phyloP scores from a whole-genome alignment of 2,888 invertebrate species.

The Notocelia uddmanniana region DNA sequence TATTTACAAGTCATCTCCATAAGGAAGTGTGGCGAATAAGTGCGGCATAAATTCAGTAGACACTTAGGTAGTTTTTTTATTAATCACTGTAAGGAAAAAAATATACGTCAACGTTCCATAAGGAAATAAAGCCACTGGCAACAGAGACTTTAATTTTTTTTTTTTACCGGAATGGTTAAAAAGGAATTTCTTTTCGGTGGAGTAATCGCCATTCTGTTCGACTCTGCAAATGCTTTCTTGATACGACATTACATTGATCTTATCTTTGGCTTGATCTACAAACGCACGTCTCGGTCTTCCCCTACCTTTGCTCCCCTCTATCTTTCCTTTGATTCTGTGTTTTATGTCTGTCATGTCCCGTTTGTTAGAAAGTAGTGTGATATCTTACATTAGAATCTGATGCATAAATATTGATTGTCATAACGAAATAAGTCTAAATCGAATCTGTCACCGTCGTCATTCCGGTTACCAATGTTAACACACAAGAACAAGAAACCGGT shows the following conservation, averaged over 20 bases:
- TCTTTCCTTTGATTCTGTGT: too few relatives aligned
- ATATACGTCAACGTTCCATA: background rate
- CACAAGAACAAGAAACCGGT: conserved; percentile 51
- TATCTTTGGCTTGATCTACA: too few relatives aligned
- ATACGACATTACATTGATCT: too few relatives aligned
- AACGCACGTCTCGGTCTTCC: too few relatives aligned
- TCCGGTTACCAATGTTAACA: conserved; percentile 50
- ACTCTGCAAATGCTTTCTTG: too few relatives aligned
- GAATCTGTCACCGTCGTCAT: conserved; percentile 44
- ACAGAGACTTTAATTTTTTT: conserved; percentile 3
- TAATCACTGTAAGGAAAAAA: conserved; percentile 29
- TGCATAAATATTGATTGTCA: conserved; percentile 1
- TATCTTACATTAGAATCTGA: background rate
- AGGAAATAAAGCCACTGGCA: conserved; percentile 14
- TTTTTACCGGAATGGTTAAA: too few relatives aligned
- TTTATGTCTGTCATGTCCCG: too few relatives aligned
- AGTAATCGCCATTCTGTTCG: too few relatives aligned
- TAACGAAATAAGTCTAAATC: conserved; percentile 8
- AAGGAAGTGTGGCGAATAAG: conserved; percentile 24
- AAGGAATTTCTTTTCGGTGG: too few relatives aligned
- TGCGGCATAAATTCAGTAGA: conserved; percentile 18
- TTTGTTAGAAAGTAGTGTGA: too few relatives aligned
- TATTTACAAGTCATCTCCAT: conserved; percentile 23
- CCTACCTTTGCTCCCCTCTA: too few relatives aligned
- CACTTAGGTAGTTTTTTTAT: conserved; percentile 15